phyloP scores from a whole-genome alignment of 2,888 invertebrate species.

The Nineta flava region DNA sequence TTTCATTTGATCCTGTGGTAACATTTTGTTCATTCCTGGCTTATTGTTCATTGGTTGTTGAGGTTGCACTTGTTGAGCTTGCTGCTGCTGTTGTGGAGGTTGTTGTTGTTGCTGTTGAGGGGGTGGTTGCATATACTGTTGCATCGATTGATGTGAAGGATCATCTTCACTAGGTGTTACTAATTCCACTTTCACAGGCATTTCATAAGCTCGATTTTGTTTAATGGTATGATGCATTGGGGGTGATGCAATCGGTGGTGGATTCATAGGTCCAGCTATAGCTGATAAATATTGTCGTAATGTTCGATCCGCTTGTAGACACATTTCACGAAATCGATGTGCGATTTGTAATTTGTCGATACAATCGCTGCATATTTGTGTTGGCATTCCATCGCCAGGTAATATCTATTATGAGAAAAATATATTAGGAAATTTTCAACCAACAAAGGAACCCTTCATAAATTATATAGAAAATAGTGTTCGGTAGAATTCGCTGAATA shows the following conservation, averaged over 20 bases:
- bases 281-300: slow-evolving; percentile 1
- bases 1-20: neutral
- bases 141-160: neutral
- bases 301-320: slow-evolving; percentile 1
- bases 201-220: neutral
- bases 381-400: slow-evolving; percentile 3
- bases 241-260: neutral
- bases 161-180: slow-evolving; percentile 2
- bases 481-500: too few relatives aligned
- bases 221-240: neutral
- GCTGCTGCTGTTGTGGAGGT: neutral
- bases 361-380: slow-evolving; percentile 2
- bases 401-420: neutral
- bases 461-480: neutral
- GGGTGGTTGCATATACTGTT: neutral
- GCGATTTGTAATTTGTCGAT: slow-evolving; percentile 1
- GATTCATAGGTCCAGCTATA: neutral
- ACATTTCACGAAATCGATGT: slow-evolving; percentile 3
- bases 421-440: neutral
- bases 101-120: neutral
- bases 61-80: neutral
- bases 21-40: too few relatives aligned
- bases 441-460: neutral
- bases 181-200: slow-evolving; percentile 2
- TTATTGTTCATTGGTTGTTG: neutral